Evolutionary conservation across 2,113 vertebrate species (phyloP), one percentile per base, ranked within the genome.

Genomic region (Setophaga petechia): DNA sequence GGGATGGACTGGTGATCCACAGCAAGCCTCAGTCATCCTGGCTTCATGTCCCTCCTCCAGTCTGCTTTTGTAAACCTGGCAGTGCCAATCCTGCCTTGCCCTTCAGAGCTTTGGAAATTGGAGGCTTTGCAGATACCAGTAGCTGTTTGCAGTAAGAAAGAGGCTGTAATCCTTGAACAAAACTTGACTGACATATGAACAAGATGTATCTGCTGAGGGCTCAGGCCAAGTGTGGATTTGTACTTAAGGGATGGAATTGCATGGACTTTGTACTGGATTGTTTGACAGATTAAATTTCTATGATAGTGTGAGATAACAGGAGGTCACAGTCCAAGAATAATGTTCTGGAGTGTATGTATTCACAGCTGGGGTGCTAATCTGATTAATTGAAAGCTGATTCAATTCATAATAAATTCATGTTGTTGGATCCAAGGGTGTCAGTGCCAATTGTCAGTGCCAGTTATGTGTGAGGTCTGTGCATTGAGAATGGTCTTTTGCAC

Each of bases 261-360:
- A 5, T 49, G 75, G 92, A 94, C 94, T 96, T 95, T 44, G 90
- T 79, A 57, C 93, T 35, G 84, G 71, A 28, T 76, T 91, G 93
- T 94, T 88, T 83, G 59, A 66, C 67, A 91, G 87, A 65, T 73
- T 15, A 69, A 49, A 87, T 77, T 73, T 69, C 81, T 54, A 0
- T 9, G 46, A 24, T 79, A 90, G 43, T 22, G 28, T 5, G n/a
- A 89, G 84, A 72, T 80, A 91, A 78, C 47, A 49, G 25, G 15
- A 74, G 93, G 85, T 92, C 95, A 83, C 51, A 83, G 90, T 93
- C 65, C 78, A 85, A 46, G 59, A 87, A 30, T 20, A 16, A 87
- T 47, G 77, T 71, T 66, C 39, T 35, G 71, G 23, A 61, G 62
- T 57, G 9, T 28, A 14, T 31, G 23, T 78, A 11, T 87, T 87